Base-by-base conservation (phyloP, 1,140 invertebrate species). In the Oppia nitens region DNA sequence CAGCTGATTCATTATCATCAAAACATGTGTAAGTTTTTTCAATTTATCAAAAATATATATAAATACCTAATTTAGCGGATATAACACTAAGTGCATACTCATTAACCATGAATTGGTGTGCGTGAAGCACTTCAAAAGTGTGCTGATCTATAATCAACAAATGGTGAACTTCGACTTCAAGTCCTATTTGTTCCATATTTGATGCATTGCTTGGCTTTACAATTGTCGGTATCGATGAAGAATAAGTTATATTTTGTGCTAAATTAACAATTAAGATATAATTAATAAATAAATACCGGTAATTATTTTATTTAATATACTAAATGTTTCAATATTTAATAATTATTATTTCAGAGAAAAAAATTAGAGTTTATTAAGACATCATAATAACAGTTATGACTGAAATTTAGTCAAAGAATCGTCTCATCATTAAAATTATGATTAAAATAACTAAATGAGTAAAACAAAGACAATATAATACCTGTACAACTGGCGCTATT, bases 51-150 rank as follows among this genome's bases (percentile, higher is more conserved):
- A n/a, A n/a, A n/a, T n/a, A n/a, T n/a, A n/a, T n/a, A n/a, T n/a
- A n/a, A n/a, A n/a, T n/a, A 50, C 56, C 90, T 17, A 98, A 74
- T 69, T 82, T 83, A 29, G 86, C 85, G 0, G 91, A 95, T 58
- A 92, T 83, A 17, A 97, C 72, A 25, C 87, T 87, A 62, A 92
- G 76, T 6, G 87, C 88, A 70, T 85, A 92, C 72, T 97, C 93
- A 56, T 81, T 83, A 0, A 81, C 78, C 77, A 87, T 82, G 61
- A 97, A 78, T 64, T 92, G 87, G 72, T 97, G 87, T 2, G 87
- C 81, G 73, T 95, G 89, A n/a, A 94, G 72, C 21, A 93, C 85
- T 77, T 94, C 90, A 71, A 96, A 96, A 0, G 94, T 97, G 69
- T 96, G 90, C 67, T 97, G 91, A 76, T 97, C 90, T 59, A 98